These are phyloP conservation scores for Metacarcinus magister DNA, from an alignment of 2,888 invertebrate species.

Conservation along the genomic window DNA sequence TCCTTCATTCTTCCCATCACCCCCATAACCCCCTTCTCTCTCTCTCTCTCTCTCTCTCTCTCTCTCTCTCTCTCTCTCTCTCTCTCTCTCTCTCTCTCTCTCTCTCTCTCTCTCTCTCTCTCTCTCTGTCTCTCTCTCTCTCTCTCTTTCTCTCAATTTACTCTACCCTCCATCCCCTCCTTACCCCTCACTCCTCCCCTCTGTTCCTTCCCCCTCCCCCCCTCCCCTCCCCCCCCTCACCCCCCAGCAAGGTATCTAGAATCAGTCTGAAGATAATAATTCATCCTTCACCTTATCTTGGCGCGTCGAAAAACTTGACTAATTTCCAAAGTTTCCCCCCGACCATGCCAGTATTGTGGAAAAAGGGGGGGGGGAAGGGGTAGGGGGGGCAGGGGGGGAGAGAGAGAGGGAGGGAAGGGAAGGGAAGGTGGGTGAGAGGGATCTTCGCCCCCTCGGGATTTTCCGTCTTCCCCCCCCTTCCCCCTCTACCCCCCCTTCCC, in stretches of 20 bases:
- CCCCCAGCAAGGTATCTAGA: constrained; percentile 66
- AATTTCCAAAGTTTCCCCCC: constrained; percentile 76
- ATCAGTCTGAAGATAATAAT: constrained; percentile 71
- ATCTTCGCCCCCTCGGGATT: neutral
- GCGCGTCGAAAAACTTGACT: constrained; percentile 77
- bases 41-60: neutral
- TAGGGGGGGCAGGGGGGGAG: neutral
- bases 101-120: constrained; percentile 26
- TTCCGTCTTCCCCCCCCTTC: neutral
- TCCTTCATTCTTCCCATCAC: neutral
- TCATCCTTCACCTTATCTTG: constrained; percentile 72
- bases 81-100: constrained; percentile 26
- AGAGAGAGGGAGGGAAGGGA: constrained; percentile 46
- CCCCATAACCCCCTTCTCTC: neutral
- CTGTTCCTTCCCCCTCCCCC: neutral
- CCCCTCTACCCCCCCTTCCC: constrained; percentile 46
- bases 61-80: neutral
- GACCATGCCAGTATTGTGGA: constrained; percentile 69
- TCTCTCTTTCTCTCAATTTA: neutral
- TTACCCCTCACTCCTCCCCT: neutral
- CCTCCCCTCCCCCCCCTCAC: constrained; percentile 10
- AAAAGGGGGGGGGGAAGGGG: constrained; percentile 57
- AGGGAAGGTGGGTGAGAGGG: neutral
- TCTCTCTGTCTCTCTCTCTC: neutral
- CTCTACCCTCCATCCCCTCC: neutral